Evolutionary conservation across 2,888 invertebrate genomes (phyloP), one percentile per base, ranked within the genome.

Genomic region (Lissocephala sabroskyi): DNA sequence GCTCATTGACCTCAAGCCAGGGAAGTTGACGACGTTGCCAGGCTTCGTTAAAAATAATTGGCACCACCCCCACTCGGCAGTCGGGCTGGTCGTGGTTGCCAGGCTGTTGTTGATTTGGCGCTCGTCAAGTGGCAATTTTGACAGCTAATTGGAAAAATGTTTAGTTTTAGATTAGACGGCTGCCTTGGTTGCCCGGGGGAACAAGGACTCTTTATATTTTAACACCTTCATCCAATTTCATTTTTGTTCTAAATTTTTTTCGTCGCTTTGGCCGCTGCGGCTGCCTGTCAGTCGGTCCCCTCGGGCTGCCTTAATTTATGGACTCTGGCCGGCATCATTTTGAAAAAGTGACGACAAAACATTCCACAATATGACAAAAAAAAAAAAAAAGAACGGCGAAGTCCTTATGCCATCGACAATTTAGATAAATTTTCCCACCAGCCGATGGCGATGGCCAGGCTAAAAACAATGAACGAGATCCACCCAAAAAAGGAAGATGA

Each of bases 361-460:
- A 80, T 80, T 80, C 81, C 80, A 80, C 80, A 80, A 79, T 80
- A 79, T 80, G 79, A 79, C 81, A 75, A 78, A 77, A 70, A 19
- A 47, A 52, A 49, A 56, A 46, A 56, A 37, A 43, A 42, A 52
- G 59, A 59, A 65, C 49, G 57, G 62, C 39, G 44, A 49, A 39
- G 45, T 41, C 13, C 50, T 44, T 41, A 56, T 59, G 70, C 71
- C 70, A 74, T 71, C 74, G 68, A 66, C 73, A 76, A 77, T 79
- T 79, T 77, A 75, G 78, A 81, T 79, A 80, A 80, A 81, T 80
- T 81, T 81, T 81, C 81, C 81, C 81, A 81, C 79, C 81, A 77
- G 77, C 80, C 62, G 46, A 41, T n/a, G n/a, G n/a, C n/a, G n/a
- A n/a, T n/a, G n/a, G 16, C 13, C 62, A 59, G 57, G 62, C 47